A percentile compares a stretch with the other conserved stretches of the same genome.
phyloP scores from a whole-genome alignment of 1,140 invertebrate genomes.

The Heliconius congener region DNA sequence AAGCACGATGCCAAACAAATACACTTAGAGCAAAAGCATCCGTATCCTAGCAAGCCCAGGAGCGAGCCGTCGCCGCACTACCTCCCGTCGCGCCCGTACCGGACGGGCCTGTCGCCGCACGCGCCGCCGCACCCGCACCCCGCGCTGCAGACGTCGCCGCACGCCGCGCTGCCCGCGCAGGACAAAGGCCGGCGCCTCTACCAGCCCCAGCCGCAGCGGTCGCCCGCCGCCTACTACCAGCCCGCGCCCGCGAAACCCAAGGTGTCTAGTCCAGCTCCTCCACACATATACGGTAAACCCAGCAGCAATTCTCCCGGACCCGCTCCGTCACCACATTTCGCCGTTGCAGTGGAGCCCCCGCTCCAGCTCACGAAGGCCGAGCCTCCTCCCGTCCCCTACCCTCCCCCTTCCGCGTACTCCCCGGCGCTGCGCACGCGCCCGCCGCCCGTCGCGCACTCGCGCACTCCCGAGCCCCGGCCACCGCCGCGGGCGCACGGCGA shows the following conservation, averaged over 20 bases:
- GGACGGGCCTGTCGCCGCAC: constrained; percentile 82
- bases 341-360: constrained; percentile 81
- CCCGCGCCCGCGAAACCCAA: constrained; percentile 85
- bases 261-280: constrained; percentile 90
- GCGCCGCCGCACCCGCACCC: constrained; percentile 77
- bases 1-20: constrained; percentile 87
- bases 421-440: constrained; percentile 83
- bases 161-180: constrained; percentile 84
- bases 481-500: constrained; percentile 79
- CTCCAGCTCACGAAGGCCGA: constrained; percentile 86
- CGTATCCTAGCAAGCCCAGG: constrained; percentile 85
- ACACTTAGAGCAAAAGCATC: constrained; percentile 82
- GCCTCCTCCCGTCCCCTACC: constrained; percentile 85
- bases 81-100: constrained; percentile 83
- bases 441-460: constrained; percentile 74
- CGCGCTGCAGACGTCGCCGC: constrained; percentile 80
- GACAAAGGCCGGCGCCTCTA: constrained; percentile 84
- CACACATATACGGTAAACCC: constrained; percentile 89
- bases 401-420: constrained; percentile 78
- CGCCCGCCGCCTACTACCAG: constrained; percentile 83
- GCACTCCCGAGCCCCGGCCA: constrained; percentile 63
- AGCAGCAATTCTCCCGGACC: constrained; percentile 83
- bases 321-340: constrained; percentile 83
- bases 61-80: constrained; percentile 84
- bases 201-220: constrained; percentile 88